Evolutionary conservation across 2,888 invertebrate species (phyloP).

Genomic region (Perizoma flavofasciatum): DNA sequence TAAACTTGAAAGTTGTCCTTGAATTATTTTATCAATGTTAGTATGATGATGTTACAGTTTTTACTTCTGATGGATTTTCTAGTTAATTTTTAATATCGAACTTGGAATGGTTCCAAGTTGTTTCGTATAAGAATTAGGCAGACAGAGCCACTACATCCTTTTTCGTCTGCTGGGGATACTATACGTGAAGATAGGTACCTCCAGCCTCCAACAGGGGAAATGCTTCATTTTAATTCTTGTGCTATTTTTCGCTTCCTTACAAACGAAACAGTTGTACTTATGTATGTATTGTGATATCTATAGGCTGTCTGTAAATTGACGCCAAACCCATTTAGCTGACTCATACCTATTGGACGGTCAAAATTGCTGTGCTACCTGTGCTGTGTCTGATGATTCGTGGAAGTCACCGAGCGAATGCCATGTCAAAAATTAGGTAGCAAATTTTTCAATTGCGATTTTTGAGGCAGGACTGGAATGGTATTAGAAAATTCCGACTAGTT

Average conservation of each 20-base stretch:
- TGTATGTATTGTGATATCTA: too few relatives aligned
- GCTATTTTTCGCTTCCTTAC: too few relatives aligned
- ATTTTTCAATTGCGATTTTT: slow-evolving; percentile 15
- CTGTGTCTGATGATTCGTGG: slow-evolving; percentile 26
- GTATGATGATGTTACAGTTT: background rate
- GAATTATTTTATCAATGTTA: slow-evolving; percentile 8
- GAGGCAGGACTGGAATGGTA: background rate
- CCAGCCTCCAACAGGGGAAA: too few relatives aligned
- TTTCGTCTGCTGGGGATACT: too few relatives aligned
- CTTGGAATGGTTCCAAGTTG: too few relatives aligned
- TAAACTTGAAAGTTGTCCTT: slow-evolving; percentile 14
- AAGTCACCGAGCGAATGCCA: slow-evolving; percentile 19
- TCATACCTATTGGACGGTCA: slow-evolving; percentile 14
- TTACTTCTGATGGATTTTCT: slow-evolving; percentile 5
- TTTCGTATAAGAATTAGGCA: too few relatives aligned
- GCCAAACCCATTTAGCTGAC: slow-evolving; percentile 18
- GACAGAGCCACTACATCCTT: too few relatives aligned
- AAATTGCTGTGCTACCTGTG: slow-evolving; percentile 18
- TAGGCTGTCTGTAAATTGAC: slow-evolving; percentile 13
- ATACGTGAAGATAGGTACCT: too few relatives aligned
- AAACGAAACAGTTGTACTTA: too few relatives aligned
- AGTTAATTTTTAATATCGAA: background rate
- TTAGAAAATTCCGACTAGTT: too few relatives aligned
- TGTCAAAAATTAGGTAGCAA: slow-evolving; percentile 21
- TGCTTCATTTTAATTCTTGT: too few relatives aligned